Conservation (phyloP, 2,797 vertebrate species). For the Nyctalus aviator region DNA sequence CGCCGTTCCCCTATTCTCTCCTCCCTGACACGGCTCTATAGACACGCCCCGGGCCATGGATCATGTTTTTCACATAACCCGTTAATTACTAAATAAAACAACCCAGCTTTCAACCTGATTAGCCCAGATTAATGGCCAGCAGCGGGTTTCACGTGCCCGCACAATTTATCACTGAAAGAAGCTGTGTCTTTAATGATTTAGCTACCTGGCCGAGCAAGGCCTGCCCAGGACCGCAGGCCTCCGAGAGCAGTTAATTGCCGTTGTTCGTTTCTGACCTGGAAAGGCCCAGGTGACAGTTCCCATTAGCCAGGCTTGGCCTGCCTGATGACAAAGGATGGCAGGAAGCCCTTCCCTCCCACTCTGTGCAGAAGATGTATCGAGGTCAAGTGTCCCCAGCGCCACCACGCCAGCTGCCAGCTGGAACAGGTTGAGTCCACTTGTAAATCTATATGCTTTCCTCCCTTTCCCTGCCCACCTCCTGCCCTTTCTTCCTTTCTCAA, state of each 20-base stretch:
- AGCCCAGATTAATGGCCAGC: conserved; percentile 92
- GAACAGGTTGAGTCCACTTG: conserved; percentile 83
- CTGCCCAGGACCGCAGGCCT: conserved; percentile 87
- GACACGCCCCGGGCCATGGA: conserved; percentile 89
- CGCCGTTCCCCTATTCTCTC: conserved; percentile 85
- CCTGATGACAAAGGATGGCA: conserved; percentile 88
- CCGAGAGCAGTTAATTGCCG: conserved; percentile 95
- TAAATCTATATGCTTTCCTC: conserved; percentile 70
- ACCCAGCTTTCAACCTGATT: conserved; percentile 93
- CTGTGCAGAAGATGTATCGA: conserved; percentile 91
- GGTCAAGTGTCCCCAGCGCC: conserved; percentile 86
- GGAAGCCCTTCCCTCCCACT: conserved; percentile 88
- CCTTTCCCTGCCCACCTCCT: not conserved
- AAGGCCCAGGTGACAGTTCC: conserved; percentile 90
- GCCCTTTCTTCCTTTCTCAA: not conserved
- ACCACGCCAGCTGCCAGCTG: conserved; percentile 77
- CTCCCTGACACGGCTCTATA: conserved; percentile 86
- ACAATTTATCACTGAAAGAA: conserved; percentile 97
- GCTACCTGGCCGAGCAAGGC: conserved; percentile 90
- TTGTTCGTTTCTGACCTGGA: conserved; percentile 91
- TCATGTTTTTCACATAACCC: conserved; percentile 91
- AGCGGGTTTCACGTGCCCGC: conserved; percentile 91
- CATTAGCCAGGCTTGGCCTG: conserved; percentile 91
- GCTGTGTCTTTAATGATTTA: conserved; percentile 94
- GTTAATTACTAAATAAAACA: conserved; percentile 91